Evolutionary conservation across 2,113 vertebrate genomes (phyloP), one percentile per base, ranked within the genome.

Genomic region (Lamprotornis superbus): DNA sequence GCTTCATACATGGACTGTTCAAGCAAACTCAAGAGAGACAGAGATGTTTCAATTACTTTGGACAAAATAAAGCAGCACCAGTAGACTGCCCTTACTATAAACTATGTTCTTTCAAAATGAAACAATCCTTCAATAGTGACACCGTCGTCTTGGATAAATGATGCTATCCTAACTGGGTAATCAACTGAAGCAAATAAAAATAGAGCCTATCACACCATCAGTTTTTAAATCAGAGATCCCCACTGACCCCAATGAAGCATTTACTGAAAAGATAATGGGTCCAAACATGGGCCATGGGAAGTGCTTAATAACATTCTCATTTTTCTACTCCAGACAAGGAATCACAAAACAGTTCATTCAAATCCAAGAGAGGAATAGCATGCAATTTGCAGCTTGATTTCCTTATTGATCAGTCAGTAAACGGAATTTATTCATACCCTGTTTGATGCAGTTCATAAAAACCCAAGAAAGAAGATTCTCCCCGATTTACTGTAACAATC

Each of bases 51-150:
- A 90, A 96, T 93, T 96, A 82, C 69, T 94, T 82, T 61, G 80
- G 44, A 90, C 80, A 97, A 93, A 95, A 83, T 53, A 84, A 92
- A 94, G 71, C 44, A 71, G 61, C 53, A 73, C 56, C 50, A 77
- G 68, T 89, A 86, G 69, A 93, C 46, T 89, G 83, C 40, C 28
- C 65, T 56, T 78, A 60, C 73, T 69, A 83, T 79, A 93, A 95
- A 90, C 71, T 56, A 70, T 78, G 90, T 73, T 90, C 89, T 94
- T 90, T 83, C 73, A 90, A 90, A 93, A 93, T 78, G 76, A 94
- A 96, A 95, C 90, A 89, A 95, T 96, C 76, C 76, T 93, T 96
- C 96, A 96, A 46, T n/a, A 76, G 52, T 89, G 88, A 93, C 93
- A 96, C 64, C 0, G 1, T 86, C 83, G 89, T 90, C 90, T 90